These are phyloP conservation scores for Oreochromis tanganicae DNA, from an alignment of 2,113 vertebrate genomes.

Conservation along the genomic window DNA sequence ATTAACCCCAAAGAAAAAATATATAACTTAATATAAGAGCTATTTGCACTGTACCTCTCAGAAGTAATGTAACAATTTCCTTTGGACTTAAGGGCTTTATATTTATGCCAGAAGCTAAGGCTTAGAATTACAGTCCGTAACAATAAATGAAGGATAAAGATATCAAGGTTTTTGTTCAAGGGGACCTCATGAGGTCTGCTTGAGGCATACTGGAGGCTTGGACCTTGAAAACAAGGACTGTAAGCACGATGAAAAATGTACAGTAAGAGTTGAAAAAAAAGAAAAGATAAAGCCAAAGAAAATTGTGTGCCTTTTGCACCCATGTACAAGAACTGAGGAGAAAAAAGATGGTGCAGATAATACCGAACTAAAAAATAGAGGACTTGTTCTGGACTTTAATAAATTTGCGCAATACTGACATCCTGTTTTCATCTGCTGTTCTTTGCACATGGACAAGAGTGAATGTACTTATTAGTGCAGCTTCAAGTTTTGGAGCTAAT, in stretches of 20 bases:
- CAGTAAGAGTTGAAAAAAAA: not conserved
- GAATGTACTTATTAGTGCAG: not conserved
- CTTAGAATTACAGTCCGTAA: not conserved
- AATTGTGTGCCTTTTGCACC: not conserved
- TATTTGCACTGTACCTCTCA: not conserved
- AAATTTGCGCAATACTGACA: not conserved
- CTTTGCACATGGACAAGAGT: not conserved
- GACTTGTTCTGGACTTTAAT: not conserved
- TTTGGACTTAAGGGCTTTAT: not conserved
- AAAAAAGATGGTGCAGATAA: not conserved
- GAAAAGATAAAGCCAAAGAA: not conserved
- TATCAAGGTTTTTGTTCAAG: not conserved
- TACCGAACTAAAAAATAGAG: not conserved
- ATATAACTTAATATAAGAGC: not conserved
- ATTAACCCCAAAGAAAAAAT: not conserved
- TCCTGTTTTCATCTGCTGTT: not conserved
- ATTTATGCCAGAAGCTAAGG: not conserved
- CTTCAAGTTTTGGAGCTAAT: not conserved
- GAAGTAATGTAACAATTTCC: not conserved
- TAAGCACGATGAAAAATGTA: not conserved
- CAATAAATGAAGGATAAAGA: slow-evolving; percentile 9
- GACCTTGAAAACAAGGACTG: slow-evolving; percentile 8
- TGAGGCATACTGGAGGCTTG: slow-evolving; percentile 6
- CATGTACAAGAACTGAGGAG: not conserved
- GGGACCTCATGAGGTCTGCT: slow-evolving; percentile 14